These are phyloP conservation scores for Chanos chanos DNA, from an alignment of 2,797 vertebrate species.

Conservation along the genomic window DNA sequence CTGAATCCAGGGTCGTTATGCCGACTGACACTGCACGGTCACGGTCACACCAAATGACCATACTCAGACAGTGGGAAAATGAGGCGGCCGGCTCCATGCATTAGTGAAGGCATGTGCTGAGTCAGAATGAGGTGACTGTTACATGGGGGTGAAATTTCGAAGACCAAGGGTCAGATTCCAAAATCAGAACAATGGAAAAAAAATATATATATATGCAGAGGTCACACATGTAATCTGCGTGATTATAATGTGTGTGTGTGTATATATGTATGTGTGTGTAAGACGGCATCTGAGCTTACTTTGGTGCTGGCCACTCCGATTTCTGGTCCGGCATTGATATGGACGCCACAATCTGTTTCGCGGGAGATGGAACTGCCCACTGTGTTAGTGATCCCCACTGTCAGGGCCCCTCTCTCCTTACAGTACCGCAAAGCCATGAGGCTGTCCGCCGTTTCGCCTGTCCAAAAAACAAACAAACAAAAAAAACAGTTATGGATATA, in stretches of 20 bases:
- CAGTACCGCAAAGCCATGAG: conserved; percentile 92
- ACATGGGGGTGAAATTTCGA: background rate
- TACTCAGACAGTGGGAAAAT: too few species aligned
- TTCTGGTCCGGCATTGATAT: conserved; percentile 97
- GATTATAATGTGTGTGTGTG: background rate
- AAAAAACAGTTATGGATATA: background rate
- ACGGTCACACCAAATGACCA: too few species aligned
- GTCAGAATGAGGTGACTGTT: background rate
- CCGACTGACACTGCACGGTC: too few species aligned
- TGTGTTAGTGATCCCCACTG: conserved; percentile 94
- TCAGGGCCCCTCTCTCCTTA: conserved; percentile 92
- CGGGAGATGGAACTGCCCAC: conserved; percentile 97
- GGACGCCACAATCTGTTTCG: conserved; percentile 95
- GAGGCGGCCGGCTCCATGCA: background rate
- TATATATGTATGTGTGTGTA: background rate
- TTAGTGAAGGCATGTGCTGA: background rate
- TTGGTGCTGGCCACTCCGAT: conserved; percentile 97
- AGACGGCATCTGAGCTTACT: conserved; percentile 59
- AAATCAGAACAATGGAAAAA: too few species aligned
- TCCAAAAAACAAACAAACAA: background rate
- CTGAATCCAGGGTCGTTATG: too few species aligned
- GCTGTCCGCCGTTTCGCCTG: conserved; percentile 97
- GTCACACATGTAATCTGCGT: too few species aligned
- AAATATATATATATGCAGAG: background rate
- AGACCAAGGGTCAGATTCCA: too few species aligned